These are phyloP conservation scores for Scomber colias DNA, from an alignment of 2,113 vertebrate genomes.

Conservation along the genomic window DNA sequence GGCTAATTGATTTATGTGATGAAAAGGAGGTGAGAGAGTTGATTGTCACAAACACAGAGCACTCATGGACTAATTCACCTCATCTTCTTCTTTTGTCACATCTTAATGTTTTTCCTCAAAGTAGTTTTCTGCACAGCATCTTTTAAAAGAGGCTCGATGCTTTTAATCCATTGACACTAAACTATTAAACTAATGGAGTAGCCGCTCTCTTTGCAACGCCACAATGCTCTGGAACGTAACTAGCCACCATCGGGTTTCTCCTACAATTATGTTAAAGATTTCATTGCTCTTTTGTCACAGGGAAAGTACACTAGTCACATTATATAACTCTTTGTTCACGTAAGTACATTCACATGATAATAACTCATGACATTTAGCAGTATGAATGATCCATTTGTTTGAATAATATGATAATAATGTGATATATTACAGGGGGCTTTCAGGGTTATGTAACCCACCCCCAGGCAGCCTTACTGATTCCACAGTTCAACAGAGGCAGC, in stretches of 20 bases:
- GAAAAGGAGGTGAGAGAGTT: neutral
- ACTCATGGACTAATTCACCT: neutral
- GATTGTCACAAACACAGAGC: neutral
- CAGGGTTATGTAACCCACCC: conserved; percentile 33
- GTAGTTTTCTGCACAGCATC: conserved; percentile 1
- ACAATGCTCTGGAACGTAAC: neutral
- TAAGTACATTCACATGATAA: conserved; percentile 22
- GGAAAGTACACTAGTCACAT: neutral
- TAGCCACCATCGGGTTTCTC: neutral
- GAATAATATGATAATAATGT: conserved; percentile 22
- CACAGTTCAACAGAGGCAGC: conserved; percentile 4
- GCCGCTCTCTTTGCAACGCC: neutral
- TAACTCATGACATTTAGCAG: conserved; percentile 35
- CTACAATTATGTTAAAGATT: neutral
- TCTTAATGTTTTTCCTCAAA: neutral
- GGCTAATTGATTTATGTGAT: conserved; percentile 30
- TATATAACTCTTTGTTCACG: conserved; percentile 6
- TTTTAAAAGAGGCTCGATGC: neutral
- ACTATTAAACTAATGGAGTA: conserved; percentile 16
- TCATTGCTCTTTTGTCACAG: neutral
- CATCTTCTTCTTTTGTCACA: conserved; percentile 1
- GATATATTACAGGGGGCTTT: conserved; percentile 16
- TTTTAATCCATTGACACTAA: conserved; percentile 15
- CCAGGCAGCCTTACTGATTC: conserved; percentile 18
- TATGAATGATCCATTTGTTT: conserved; percentile 47